Conservation (phyloP, 2,797 vertebrate species). For the Poecilia wingei region DNA sequence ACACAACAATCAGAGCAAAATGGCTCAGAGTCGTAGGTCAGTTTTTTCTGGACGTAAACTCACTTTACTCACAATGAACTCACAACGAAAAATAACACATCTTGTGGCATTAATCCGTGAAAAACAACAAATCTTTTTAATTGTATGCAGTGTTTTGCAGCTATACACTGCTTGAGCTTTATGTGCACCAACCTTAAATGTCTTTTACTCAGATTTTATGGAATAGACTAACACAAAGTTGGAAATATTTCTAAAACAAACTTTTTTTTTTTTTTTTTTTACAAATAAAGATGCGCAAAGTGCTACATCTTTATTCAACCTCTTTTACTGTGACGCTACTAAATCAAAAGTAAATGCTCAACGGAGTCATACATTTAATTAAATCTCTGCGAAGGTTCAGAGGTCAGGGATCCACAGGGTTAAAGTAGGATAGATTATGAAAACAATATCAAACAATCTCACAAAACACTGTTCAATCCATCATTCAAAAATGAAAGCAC, state of each 20-base stretch:
- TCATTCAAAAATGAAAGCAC: neutral
- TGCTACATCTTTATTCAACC: neutral
- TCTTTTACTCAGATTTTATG: neutral
- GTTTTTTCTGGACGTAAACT: neutral
- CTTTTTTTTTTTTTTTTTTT: neutral
- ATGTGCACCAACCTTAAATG: neutral
- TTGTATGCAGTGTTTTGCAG: neutral
- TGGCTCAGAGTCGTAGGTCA: slow-evolving; percentile 16
- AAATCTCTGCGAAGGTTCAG: neutral
- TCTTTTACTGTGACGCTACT: neutral
- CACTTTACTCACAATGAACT: neutral
- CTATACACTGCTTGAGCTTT: neutral
- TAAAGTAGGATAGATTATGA: neutral
- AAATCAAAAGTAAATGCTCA: neutral
- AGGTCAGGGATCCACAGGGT: neutral
- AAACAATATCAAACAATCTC: neutral
- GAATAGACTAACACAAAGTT: neutral
- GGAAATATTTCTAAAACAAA: neutral
- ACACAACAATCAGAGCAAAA: slow-evolving; percentile 9
- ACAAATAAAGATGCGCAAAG: neutral
- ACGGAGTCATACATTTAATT: neutral
- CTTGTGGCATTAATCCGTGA: neutral
- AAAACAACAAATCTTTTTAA: slow-evolving; percentile 10
- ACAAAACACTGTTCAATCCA: neutral
- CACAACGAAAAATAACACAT: neutral